phyloP scores from a whole-genome alignment of 2,797 vertebrate genomes.

The Peromyscus melanophrys region DNA sequence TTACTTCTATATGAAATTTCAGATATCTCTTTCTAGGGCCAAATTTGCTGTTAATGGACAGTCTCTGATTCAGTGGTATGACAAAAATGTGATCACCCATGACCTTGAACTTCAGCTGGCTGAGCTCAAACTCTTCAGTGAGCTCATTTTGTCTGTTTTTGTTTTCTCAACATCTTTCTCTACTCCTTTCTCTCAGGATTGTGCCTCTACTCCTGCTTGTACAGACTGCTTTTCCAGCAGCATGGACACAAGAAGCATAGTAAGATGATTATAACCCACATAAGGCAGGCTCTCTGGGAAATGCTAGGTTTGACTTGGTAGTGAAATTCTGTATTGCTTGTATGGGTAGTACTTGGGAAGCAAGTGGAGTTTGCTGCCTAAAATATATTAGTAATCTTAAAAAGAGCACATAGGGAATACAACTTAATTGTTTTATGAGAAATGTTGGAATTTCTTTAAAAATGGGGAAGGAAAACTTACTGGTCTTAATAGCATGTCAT shows the following conservation, averaged over 20 bases:
- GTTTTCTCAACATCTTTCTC: conserved; percentile 87
- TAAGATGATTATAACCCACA: conserved; percentile 80
- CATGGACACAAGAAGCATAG: conserved; percentile 87
- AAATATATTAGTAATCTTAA: conserved; percentile 37
- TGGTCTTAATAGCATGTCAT: conserved; percentile 65
- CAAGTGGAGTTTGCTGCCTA: conserved; percentile 64
- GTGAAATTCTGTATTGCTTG: conserved; percentile 75
- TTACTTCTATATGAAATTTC: neutral
- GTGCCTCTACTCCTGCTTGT: conserved; percentile 86
- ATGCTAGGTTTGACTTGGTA: conserved; percentile 75
- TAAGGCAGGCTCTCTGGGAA: conserved; percentile 84
- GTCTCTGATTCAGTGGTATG: conserved; percentile 65
- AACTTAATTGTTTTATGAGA: conserved; percentile 68
- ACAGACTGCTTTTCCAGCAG: conserved; percentile 87
- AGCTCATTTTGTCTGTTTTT: conserved; percentile 75
- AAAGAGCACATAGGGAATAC: conserved; percentile 47
- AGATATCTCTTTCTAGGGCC: conserved; percentile 71
- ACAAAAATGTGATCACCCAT: conserved; percentile 75
- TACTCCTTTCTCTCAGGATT: conserved; percentile 87
- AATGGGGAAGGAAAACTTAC: conserved; percentile 46
- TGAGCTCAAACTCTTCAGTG: conserved; percentile 78
- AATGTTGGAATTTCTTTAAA: conserved; percentile 70
- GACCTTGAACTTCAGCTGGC: conserved; percentile 66
- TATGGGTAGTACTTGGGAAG: conserved; percentile 65
- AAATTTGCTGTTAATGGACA: conserved; percentile 73